phyloP scores from a whole-genome alignment of 2,113 vertebrate genomes.

The Pogona vitticeps region DNA sequence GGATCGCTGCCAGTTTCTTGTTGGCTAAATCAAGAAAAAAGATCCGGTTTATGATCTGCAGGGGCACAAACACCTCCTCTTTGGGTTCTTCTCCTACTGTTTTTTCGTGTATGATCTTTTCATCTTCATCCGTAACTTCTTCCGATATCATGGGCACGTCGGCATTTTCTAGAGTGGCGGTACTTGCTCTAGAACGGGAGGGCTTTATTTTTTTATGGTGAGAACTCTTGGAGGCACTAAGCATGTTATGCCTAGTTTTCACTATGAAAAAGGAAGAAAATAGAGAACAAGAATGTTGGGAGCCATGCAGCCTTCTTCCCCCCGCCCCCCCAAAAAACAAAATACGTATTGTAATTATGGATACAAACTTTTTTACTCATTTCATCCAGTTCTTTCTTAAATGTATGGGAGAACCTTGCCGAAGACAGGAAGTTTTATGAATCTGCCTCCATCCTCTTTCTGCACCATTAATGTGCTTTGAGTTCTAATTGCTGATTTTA shows the following conservation, averaged over 20 bases:
- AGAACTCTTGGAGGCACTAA: not conserved
- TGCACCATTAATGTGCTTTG: too few species aligned
- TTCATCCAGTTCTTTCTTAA: not conserved
- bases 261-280: conserved; percentile 15
- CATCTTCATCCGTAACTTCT: not conserved
- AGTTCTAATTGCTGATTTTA: too few species aligned
- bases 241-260: conserved; percentile 11
- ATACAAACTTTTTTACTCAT: not conserved
- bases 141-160: not conserved
- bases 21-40: conserved; percentile 70
- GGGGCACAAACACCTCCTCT: conserved; percentile 13
- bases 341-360: not conserved
- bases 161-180: not conserved
- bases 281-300: not conserved
- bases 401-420: too few species aligned
- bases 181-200: not conserved
- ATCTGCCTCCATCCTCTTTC: too few species aligned
- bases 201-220: fast-evolving
- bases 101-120: not conserved
- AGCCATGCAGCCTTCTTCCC: not conserved
- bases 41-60: not conserved
- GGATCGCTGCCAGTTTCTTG: conserved; percentile 51
- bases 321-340: not conserved
- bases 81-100: not conserved
- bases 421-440: too few species aligned